These are phyloP conservation scores for Rhagonycha lutea DNA, from an alignment of 2,888 invertebrate species.

Conservation along the genomic window DNA sequence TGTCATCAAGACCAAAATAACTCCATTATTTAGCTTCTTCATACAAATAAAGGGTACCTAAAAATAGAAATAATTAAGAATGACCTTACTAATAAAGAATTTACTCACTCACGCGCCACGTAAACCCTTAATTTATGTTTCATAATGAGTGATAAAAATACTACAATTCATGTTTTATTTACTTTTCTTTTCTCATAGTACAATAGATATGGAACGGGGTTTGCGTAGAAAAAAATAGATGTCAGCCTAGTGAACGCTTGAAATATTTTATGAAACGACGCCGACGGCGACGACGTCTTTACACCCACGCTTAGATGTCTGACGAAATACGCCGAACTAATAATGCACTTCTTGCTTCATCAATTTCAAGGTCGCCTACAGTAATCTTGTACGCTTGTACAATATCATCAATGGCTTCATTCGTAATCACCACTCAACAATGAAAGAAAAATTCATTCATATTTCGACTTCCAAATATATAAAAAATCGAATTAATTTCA, in stretches of 20 bases:
- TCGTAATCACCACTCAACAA: conserved; percentile 25
- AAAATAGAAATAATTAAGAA: conserved; percentile 29
- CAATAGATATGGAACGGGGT: not conserved
- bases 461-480: not conserved
- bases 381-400: conserved; percentile 32
- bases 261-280: not conserved
- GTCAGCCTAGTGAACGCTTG: not conserved
- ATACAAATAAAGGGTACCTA: conserved; percentile 10
- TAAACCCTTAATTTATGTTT: conserved; percentile 13
- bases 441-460: conserved; percentile 3
- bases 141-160: not conserved
- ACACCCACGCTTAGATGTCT: not conserved
- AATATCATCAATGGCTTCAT: conserved; percentile 36
- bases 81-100: conserved; percentile 23
- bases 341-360: conserved; percentile 2
- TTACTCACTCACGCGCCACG: conserved; percentile 19
- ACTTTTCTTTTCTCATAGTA: not conserved
- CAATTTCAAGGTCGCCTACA: conserved; percentile 33
- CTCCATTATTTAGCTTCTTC: conserved; percentile 25
- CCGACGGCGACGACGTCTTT: not conserved
- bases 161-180: not conserved
- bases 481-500: not conserved
- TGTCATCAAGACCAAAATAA: conserved; percentile 23
- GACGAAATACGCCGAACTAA: conserved; percentile 11
- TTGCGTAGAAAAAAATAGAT: not conserved